Evolutionary conservation across 2,888 invertebrate genomes (phyloP).

Genomic region (Ashinkailepas kermadecensis): DNA sequence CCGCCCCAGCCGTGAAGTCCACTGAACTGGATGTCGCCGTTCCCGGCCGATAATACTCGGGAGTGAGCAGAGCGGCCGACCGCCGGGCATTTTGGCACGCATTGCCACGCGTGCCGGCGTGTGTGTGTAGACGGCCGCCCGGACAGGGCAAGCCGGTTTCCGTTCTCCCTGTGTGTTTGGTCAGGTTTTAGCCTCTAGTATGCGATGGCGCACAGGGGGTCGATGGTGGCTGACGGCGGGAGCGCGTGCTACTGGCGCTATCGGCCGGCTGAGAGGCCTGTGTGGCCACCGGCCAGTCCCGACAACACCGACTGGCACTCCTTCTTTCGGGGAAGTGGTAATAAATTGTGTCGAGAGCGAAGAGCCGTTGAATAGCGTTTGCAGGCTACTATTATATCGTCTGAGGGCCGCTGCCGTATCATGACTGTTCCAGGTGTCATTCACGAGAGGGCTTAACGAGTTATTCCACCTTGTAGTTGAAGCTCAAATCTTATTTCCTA

Average conservation of each 20-base stretch:
- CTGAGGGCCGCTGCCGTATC: neutral
- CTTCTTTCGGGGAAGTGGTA: slow-evolving; percentile 18
- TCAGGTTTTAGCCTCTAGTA: slow-evolving; percentile 19
- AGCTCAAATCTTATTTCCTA: slow-evolving; percentile 23
- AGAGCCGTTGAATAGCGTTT: neutral
- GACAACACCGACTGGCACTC: neutral
- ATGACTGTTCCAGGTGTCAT: slow-evolving; percentile 16
- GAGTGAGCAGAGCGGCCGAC: neutral
- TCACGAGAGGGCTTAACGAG: slow-evolving; percentile 21
- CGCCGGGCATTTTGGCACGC: slow-evolving; percentile 2
- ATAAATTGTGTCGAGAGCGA: slow-evolving; percentile 8
- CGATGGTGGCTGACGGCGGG: no score
- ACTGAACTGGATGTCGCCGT: no score
- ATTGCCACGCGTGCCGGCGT: neutral
- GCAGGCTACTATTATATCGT: slow-evolving; percentile 16
- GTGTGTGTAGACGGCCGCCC: neutral
- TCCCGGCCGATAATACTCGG: neutral
- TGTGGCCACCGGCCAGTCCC: neutral
- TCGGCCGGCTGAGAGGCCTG: neutral
- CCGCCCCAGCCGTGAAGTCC: neutral
- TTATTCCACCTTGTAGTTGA: slow-evolving; percentile 22
- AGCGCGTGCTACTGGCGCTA: no score
- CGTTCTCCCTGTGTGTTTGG: slow-evolving; percentile 21
- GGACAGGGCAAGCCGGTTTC: neutral
- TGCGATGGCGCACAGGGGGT: neutral